Percentiles rank a stretch among this genome's conserved stretches.
Evolutionary conservation across 2,797 vertebrate genomes (phyloP).

Genomic region (Oreonectes daqikongensis): DNA sequence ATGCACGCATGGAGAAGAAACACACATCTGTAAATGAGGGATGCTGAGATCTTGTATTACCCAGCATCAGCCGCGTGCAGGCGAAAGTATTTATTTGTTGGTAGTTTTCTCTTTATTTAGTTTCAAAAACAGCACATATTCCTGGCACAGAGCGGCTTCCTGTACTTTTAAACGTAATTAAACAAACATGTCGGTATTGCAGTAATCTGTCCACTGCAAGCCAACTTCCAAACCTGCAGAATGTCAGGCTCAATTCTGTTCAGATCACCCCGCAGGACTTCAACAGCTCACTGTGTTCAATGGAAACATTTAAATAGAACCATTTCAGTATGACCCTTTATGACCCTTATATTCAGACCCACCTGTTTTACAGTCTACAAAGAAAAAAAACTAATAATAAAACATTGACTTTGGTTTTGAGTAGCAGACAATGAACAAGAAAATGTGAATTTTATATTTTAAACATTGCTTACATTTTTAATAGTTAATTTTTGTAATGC

Average conservation of each 20-base stretch:
- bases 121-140: constrained; percentile 51
- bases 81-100: constrained; percentile 57
- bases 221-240: constrained; percentile 58
- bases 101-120: constrained; percentile 37
- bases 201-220: constrained; percentile 50
- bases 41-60: constrained; percentile 37
- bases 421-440: background rate
- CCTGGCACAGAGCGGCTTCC: constrained; percentile 55
- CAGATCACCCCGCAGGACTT: constrained; percentile 52
- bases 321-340: constrained; percentile 24
- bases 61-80: constrained; percentile 32
- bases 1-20: constrained; percentile 3
- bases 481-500: no score
- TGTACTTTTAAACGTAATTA: constrained; percentile 63
- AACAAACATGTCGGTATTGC: constrained; percentile 62
- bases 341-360: constrained; percentile 41
- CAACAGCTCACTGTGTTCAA: constrained; percentile 38
- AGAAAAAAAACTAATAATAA: constrained; percentile 16
- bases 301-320: constrained; percentile 54
- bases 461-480: no score
- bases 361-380: constrained; percentile 50
- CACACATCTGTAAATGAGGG: constrained; percentile 38
- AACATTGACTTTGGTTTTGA: background rate
- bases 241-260: constrained; percentile 51
- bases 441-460: background rate